phyloP scores from a whole-genome alignment of 2,888 invertebrate genomes.

The Nephrocerus scutellatus region DNA sequence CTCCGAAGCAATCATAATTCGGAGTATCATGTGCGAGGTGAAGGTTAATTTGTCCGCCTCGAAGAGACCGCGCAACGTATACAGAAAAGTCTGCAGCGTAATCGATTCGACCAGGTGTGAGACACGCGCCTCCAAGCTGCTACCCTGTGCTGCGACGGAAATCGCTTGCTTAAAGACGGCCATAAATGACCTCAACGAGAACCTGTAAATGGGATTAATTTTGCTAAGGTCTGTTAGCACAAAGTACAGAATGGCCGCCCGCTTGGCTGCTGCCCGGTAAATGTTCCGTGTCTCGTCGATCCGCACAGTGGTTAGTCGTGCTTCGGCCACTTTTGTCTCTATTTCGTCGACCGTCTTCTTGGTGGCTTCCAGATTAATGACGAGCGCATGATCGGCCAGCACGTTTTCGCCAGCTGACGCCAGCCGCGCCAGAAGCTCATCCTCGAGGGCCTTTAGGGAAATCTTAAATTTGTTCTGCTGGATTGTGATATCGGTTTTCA shows the following conservation, averaged over 20 bases:
- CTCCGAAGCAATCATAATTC: conserved; percentile 47
- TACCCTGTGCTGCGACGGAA: conserved; percentile 58
- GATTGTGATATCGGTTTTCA: conserved; percentile 78
- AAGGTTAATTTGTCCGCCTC: conserved; percentile 90
- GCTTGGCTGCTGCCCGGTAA: conserved; percentile 76
- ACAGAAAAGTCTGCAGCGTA: conserved; percentile 78
- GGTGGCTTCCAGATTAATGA: conserved; percentile 86
- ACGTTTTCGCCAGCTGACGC: conserved; percentile 90
- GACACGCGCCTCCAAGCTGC: conserved; percentile 66
- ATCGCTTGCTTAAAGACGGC: conserved; percentile 86
- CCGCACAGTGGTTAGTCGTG: conserved; percentile 76
- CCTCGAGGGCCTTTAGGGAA: conserved; percentile 80
- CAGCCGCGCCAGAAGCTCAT: conserved; percentile 77
- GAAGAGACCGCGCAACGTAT: conserved; percentile 85
- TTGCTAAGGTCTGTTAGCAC: conserved; percentile 85
- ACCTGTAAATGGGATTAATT: conserved; percentile 93
- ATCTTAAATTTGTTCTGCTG: conserved; percentile 95
- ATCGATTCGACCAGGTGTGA: conserved; percentile 75
- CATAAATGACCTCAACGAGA: conserved; percentile 90
- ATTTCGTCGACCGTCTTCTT: conserved; percentile 91
- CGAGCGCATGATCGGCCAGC: conserved; percentile 81
- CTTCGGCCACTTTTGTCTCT: conserved; percentile 78
- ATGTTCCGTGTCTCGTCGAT: conserved; percentile 89
- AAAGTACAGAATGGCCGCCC: conserved; percentile 88
- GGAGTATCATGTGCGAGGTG: conserved; percentile 77